Evolutionary conservation across 2,113 vertebrate species (phyloP).

Genomic region (Phyllopteryx taeniolatus): DNA sequence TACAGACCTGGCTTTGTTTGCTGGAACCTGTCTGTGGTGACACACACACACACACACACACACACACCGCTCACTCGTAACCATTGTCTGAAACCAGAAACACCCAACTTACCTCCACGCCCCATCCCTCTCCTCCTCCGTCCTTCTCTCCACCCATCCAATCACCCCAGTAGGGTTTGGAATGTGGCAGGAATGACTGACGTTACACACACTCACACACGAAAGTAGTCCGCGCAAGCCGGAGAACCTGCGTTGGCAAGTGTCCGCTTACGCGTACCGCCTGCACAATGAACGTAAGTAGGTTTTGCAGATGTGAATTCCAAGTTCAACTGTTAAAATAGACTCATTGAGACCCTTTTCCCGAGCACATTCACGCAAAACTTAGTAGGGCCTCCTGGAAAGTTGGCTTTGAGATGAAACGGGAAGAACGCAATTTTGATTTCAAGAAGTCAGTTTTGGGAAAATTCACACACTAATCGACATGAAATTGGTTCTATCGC

Average conservation of each 20-base stretch:
- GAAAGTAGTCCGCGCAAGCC: constrained; percentile 28
- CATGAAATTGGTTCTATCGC: not conserved
- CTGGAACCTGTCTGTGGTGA: constrained; percentile 62
- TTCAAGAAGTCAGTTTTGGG: no score
- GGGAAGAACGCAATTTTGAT: no score
- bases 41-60: constrained; percentile 27
- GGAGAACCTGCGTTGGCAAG: constrained; percentile 37
- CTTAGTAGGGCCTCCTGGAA: not conserved
- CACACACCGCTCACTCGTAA: constrained; percentile 50
- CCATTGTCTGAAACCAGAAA: constrained; percentile 75
- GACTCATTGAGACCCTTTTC: not conserved
- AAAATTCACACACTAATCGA: not conserved
- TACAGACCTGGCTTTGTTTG: constrained; percentile 89
- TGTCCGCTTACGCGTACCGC: constrained; percentile 14
- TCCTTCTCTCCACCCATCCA: constrained; percentile 65
- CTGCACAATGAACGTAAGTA: constrained; percentile 4
- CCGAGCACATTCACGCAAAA: not conserved
- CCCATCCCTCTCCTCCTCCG: constrained; percentile 46
- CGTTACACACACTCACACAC: constrained; percentile 38
- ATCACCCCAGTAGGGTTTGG: constrained; percentile 71
- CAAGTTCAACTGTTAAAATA: not conserved
- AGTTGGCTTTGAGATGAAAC: no score
- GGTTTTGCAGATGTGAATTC: not conserved
- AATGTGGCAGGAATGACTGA: constrained; percentile 68
- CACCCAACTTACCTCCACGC: constrained; percentile 57